Conservation (phyloP, 2,888 invertebrate species). For the Sipha maydis region DNA sequence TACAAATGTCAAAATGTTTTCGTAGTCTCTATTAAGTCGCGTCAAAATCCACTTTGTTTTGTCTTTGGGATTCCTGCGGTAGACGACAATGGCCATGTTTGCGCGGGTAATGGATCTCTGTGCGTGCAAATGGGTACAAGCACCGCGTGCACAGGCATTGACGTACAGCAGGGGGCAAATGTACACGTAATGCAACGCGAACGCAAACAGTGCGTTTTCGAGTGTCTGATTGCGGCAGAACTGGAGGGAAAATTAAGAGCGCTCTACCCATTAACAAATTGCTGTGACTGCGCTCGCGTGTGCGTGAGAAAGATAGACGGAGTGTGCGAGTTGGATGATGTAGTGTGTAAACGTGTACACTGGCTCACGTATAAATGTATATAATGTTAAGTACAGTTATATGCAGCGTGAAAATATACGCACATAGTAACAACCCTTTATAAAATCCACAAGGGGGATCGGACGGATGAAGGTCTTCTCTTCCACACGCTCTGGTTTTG, state of each 20-base stretch:
- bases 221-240: constrained; percentile 33
- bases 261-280: constrained; percentile 56
- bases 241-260: constrained; percentile 51
- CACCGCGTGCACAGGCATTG: background rate
- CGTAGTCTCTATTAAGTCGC: background rate
- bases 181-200: constrained; percentile 7
- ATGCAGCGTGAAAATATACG: constrained; percentile 21
- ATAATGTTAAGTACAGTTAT: background rate
- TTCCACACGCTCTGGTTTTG: constrained; percentile 35
- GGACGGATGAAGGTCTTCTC: background rate
- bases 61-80: constrained; percentile 11
- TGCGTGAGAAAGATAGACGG: background rate
- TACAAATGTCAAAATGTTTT: constrained; percentile 29
- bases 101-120: constrained; percentile 39
- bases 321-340: background rate
- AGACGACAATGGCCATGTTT: constrained; percentile 5
- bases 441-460: constrained; percentile 5
- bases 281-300: background rate
- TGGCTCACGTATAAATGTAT: background rate
- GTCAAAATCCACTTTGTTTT: constrained; percentile 26
- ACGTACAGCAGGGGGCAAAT: background rate
- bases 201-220: constrained; percentile 33
- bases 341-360: background rate
- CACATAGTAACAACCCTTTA: constrained; percentile 38
- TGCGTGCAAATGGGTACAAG: background rate